Percentiles rank a stretch among this genome's conserved stretches.
These are phyloP conservation scores for Polietes domitor DNA, from an alignment of 2,888 invertebrate species.

Conservation along the genomic window DNA sequence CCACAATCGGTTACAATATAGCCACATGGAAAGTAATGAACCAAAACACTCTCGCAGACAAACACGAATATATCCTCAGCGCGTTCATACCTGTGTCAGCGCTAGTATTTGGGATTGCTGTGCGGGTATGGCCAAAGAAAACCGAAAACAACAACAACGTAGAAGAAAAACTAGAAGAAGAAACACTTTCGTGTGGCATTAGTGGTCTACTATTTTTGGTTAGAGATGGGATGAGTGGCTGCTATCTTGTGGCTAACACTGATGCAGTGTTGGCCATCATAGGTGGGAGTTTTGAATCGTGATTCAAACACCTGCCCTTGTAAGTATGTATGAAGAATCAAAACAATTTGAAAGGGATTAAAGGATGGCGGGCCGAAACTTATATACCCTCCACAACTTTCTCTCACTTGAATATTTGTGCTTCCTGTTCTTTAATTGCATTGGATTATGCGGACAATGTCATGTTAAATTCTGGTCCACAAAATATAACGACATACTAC, in stretches of 20 bases:
- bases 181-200: neutral
- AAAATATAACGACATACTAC: too few species aligned
- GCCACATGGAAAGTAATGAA: conserved; percentile 40
- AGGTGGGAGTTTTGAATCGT: neutral
- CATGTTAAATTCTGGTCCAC: too few species aligned
- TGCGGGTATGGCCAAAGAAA: neutral
- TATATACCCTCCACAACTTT: too few species aligned
- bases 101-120: neutral
- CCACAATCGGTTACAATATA: conserved; percentile 43
- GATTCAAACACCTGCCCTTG: neutral
- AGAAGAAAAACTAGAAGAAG: neutral
- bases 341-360: too few species aligned
- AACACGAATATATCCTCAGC: neutral
- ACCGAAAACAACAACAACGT: neutral
- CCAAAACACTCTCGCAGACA: conserved; percentile 3
- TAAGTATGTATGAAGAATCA: neutral
- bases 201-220: neutral
- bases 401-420: too few species aligned
- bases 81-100: neutral
- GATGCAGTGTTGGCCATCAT: neutral
- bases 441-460: too few species aligned
- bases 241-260: neutral
- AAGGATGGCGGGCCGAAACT: too few species aligned
- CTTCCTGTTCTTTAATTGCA: too few species aligned
- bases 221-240: neutral